Conservation (phyloP, 1,140 invertebrate species). For the Lerema accius region DNA sequence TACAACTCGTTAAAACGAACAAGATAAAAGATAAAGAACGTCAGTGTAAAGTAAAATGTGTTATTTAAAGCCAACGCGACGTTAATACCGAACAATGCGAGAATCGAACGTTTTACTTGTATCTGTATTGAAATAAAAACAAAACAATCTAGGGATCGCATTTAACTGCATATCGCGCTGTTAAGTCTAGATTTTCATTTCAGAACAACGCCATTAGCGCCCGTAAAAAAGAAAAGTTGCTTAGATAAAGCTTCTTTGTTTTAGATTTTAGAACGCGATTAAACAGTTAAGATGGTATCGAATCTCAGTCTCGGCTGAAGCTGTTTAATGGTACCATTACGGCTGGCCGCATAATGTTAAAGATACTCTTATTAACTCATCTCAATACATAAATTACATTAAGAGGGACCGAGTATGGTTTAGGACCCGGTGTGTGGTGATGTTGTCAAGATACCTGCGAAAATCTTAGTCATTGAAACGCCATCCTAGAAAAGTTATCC, state of each 20-base stretch:
- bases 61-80: slow-evolving; percentile 5
- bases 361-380: background rate
- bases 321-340: background rate
- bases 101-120: slow-evolving; percentile 11
- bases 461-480: too few species aligned
- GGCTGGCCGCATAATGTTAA: background rate
- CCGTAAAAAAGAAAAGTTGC: slow-evolving; percentile 17
- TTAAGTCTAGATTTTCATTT: slow-evolving; percentile 8
- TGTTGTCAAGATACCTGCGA: too few species aligned
- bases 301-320: background rate
- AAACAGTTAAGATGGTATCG: slow-evolving; percentile 1
- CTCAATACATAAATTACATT: too few species aligned
- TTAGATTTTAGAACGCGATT: slow-evolving; percentile 6
- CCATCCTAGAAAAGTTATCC: too few species aligned
- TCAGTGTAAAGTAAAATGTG: background rate
- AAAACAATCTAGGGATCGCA: slow-evolving; percentile 14
- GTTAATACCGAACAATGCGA: slow-evolving; percentile 1
- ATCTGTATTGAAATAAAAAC: slow-evolving; percentile 11
- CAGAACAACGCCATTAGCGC: slow-evolving; percentile 17
- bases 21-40: background rate
- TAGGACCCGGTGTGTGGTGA: too few species aligned
- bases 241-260: slow-evolving; percentile 23
- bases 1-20: too few species aligned
- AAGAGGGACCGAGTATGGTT: too few species aligned
- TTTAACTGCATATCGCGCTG: slow-evolving; percentile 18